A percentile compares a stretch with the other conserved stretches of the same genome.
phyloP scores from a whole-genome alignment of 2,888 invertebrate genomes.

The Chalcis sispes region DNA sequence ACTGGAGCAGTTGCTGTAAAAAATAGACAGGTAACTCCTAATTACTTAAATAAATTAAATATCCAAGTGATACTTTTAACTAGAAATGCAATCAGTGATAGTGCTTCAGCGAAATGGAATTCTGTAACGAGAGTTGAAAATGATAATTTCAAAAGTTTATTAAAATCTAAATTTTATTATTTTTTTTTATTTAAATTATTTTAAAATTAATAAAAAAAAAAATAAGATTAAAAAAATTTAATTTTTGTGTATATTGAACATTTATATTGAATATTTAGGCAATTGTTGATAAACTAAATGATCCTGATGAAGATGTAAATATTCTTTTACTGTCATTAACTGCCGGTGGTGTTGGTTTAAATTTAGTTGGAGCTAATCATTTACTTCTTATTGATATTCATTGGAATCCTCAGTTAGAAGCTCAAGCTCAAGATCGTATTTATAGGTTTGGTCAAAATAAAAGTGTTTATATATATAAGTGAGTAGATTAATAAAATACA shows the following conservation, averaged over 20 bases:
- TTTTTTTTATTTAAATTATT: not conserved
- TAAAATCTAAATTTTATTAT: slow-evolving; percentile 1
- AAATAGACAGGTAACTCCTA: slow-evolving; percentile 81
- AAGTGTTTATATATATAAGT: slow-evolving; percentile 90
- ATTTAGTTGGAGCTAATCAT: slow-evolving; percentile 94
- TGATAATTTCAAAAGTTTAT: no score
- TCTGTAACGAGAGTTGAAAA: no score
- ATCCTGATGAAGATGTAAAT: slow-evolving; percentile 69
- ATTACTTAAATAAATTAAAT: slow-evolving; percentile 2
- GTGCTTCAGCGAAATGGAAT: no score
- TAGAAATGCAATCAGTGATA: no score
- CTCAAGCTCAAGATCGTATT: slow-evolving; percentile 95
- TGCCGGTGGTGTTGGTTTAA: slow-evolving; percentile 96
- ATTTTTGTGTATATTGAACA: slow-evolving; percentile 17
- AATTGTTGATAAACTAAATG: slow-evolving; percentile 69
- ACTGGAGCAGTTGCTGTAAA: slow-evolving; percentile 86
- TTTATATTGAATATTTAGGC: slow-evolving; percentile 58
- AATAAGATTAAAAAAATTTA: not conserved
- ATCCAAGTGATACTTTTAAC: not conserved
- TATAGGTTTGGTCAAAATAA: slow-evolving; percentile 93
- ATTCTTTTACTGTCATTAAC: slow-evolving; percentile 91
- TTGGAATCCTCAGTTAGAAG: slow-evolving; percentile 98
- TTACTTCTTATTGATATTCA: slow-evolving; percentile 93
- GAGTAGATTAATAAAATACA: slow-evolving; percentile 61
- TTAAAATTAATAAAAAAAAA: not conserved